phyloP scores from a whole-genome alignment of 2,797 vertebrate genomes.

The Acipenser ruthenus region DNA sequence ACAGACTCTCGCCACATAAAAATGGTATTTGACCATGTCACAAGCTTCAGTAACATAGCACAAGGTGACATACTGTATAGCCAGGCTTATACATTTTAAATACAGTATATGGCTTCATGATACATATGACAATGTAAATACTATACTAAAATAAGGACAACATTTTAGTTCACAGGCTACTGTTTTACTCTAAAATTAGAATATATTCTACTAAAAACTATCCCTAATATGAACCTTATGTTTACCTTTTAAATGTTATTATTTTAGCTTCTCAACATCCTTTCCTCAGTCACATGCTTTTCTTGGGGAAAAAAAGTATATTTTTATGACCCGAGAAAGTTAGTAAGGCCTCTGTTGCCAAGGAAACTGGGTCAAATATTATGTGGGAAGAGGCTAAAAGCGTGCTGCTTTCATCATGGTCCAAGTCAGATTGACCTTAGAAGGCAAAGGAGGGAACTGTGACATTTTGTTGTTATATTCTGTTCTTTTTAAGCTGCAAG shows the following conservation, averaged over 20 bases:
- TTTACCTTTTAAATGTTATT: neutral
- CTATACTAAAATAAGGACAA: too few species aligned
- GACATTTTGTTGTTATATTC: neutral
- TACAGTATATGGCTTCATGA: too few species aligned
- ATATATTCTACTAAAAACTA: neutral
- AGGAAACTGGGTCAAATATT: conserved; percentile 7
- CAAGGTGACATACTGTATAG: too few species aligned
- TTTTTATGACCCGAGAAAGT: neutral
- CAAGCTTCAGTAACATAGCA: too few species aligned
- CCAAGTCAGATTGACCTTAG: conserved; percentile 3
- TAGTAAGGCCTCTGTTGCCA: conserved; percentile 14
- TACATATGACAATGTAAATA: too few species aligned
- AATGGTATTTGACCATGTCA: too few species aligned
- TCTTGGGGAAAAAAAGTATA: conserved; percentile 1
- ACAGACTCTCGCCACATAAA: too few species aligned
- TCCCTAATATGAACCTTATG: neutral
- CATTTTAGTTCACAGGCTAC: too few species aligned
- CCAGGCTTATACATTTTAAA: too few species aligned
- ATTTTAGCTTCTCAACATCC: neutral
- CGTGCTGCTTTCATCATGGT: conserved; percentile 1
- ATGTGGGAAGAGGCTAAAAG: neutral
- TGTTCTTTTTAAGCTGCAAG: neutral
- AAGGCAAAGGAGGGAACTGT: neutral
- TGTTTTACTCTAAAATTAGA: too few species aligned
- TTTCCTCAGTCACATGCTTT: neutral